Conservation (phyloP, 1,140 invertebrate genomes). For the Euschistus heros region DNA sequence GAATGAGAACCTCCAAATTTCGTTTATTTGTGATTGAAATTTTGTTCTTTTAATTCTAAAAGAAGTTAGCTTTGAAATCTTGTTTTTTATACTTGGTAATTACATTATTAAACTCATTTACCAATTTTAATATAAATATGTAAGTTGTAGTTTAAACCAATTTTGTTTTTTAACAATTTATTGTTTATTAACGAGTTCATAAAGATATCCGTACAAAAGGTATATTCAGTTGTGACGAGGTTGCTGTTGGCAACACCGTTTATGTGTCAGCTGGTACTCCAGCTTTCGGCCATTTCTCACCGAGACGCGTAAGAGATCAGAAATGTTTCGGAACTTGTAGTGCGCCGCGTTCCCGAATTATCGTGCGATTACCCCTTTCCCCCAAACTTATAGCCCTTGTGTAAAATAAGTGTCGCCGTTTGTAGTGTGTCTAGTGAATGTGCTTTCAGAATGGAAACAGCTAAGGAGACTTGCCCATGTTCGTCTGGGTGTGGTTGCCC, state of each 20-base stretch:
- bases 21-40: no score
- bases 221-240: no score
- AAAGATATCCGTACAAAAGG: no score
- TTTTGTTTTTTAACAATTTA: no score
- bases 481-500: constrained; percentile 25
- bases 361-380: background rate
- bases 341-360: constrained; percentile 3
- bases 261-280: constrained; percentile 1
- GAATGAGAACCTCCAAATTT: no score
- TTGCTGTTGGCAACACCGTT: background rate
- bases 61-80: no score
- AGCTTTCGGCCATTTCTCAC: constrained; percentile 2
- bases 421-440: constrained; percentile 7
- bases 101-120: no score
- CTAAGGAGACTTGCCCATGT: constrained; percentile 16
- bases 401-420: background rate
- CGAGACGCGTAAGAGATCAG: background rate
- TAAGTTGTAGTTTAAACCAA: no score
- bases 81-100: no score
- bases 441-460: constrained; percentile 7
- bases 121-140: no score
- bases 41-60: no score
- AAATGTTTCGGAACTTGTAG: background rate
- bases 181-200: no score
- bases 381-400: background rate